Percentiles rank a stretch among this genome's conserved stretches.
Evolutionary conservation across 2,113 vertebrate genomes (phyloP).

Genomic region (Spermophilus dauricus): DNA sequence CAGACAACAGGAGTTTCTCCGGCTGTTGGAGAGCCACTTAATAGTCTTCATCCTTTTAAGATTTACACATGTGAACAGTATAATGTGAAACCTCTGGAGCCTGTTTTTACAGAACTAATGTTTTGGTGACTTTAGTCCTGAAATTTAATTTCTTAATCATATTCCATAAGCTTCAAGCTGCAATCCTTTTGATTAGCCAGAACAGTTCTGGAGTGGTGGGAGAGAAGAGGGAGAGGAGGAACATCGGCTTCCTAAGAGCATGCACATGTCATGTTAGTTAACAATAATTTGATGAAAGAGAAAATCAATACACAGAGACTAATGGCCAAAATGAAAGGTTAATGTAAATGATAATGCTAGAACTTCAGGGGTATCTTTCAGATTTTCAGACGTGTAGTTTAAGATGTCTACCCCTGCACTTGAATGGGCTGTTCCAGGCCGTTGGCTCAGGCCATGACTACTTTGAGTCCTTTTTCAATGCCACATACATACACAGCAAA

Average conservation of each 20-base stretch:
- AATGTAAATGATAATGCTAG: accelerated
- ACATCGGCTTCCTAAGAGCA: background rate
- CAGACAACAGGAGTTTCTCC: background rate
- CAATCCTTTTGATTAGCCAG: background rate
- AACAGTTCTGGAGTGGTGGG: background rate
- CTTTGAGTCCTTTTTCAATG: background rate
- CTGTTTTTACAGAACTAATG: background rate
- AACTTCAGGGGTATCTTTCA: too few species aligned
- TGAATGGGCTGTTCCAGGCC: background rate
- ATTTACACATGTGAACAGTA: too few species aligned
- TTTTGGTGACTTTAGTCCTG: background rate
- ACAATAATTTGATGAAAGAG: background rate
- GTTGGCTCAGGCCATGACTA: background rate
- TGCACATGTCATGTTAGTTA: background rate
- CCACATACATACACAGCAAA: background rate
- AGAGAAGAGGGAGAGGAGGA: background rate
- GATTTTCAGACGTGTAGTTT: too few species aligned
- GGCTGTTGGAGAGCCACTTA: background rate
- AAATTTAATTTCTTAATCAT: background rate
- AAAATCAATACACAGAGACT: background rate
- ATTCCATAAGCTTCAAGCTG: background rate
- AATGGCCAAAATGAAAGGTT: background rate
- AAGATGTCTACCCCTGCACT: background rate
- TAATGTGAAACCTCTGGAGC: background rate
- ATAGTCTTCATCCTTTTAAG: background rate